Base-by-base conservation (phyloP, 1,140 invertebrate species). In the Papilio glaucus region DNA sequence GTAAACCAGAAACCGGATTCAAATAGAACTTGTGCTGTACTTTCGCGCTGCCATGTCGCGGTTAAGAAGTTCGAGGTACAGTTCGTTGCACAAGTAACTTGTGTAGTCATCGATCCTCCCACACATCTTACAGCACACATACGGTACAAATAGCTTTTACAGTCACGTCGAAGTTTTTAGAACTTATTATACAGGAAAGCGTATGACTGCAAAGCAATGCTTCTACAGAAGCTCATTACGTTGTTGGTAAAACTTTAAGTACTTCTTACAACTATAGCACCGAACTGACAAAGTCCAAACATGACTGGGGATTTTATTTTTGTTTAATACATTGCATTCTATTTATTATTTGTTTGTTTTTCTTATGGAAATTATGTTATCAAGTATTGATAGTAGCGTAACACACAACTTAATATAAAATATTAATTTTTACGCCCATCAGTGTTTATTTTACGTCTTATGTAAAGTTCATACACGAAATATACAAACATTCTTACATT, bases 161-260 rank as follows among this genome's bases (percentile, higher is more conserved):
- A 53, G 18, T 18, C 21, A 21, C 49, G 49, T 57, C 49, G 21
- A 57, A 57, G 49, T 57, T 57, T 57, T 57, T 13, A 57, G 1
- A 57, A 57, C 8, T 57, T 57, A 33, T 33, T 33, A 57, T 26
- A 8, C 45, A 49, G 45, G 45, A 49, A 49, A 49, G 8, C 45
- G 45, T 9, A 49, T 3, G 18, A 49, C 45, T 5, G 15, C 42
- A 21, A 18, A 49, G 45, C 45, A 18, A n/a, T 21, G 45, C 45
- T 49, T 49, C 21, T 18, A 49, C 15, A 49, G 45, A 49, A 24
- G 49, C 21, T 24, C 21, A 57, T 57, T 57, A 57, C 21, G 49
- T 13, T 57, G 49, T 57, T 57, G 21, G 49, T 13, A 13, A 57
- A 57, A 57, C 21, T 57, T 57, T 57, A 24, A 57, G 21, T 21